A percentile compares a stretch with the other conserved stretches of the same genome.
Conservation (phyloP, 2,113 vertebrate species). For the Anser brachyrhynchus region DNA sequence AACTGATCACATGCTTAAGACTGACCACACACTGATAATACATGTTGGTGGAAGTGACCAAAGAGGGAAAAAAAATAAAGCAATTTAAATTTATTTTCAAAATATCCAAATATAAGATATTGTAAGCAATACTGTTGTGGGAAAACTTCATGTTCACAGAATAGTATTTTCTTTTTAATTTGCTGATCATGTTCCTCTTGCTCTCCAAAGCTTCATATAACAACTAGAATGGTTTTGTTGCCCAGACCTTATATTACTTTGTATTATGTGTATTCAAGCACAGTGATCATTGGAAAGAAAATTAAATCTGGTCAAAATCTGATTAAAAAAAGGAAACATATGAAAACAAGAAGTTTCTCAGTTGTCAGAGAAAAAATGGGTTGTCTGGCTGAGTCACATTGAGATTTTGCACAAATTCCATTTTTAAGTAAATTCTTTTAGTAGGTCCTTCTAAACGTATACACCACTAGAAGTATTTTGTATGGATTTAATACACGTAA, state of each 20-base stretch:
- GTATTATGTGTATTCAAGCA: not conserved
- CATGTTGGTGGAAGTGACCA: not conserved
- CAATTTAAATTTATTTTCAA: not conserved
- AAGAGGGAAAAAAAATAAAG: not conserved
- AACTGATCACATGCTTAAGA: not conserved
- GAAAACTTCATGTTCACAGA: not conserved
- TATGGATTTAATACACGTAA: not conserved
- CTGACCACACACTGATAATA: not conserved
- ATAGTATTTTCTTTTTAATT: not conserved
- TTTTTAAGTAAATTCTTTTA: not conserved
- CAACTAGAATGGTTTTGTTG: not conserved
- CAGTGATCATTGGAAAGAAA: not conserved
- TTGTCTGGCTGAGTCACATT: not conserved
- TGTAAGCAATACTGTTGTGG: not conserved
- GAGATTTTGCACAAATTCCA: not conserved
- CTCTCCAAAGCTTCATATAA: not conserved
- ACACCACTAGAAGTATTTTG: not conserved
- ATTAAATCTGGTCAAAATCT: not conserved
- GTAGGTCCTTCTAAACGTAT: not conserved
- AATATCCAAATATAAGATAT: not conserved
- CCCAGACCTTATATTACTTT: not conserved
- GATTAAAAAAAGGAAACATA: not conserved
- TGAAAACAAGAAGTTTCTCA: not conserved
- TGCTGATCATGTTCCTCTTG: not conserved
- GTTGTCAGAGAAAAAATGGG: not conserved